Evolutionary conservation across 2,113 vertebrate genomes (phyloP), one percentile per base, ranked within the genome.

Genomic region (Mastomys coucha): DNA sequence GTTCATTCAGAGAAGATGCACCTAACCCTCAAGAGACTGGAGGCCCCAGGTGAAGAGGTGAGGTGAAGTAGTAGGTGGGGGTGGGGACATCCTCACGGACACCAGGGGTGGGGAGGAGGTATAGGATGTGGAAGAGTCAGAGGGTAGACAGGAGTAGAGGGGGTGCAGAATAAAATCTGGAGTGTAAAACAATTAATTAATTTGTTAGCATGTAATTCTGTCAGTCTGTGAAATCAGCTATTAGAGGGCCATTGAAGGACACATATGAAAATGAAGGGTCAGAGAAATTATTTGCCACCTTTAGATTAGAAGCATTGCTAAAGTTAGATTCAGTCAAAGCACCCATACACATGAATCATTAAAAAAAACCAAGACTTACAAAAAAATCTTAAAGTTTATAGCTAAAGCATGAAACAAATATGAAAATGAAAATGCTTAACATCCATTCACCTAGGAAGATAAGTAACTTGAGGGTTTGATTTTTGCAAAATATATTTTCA

Each of bases 281-380:
- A 88, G 13, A 92, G 20, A 73, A 94, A 42, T 76, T 31, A 63
- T 72, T 91, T 85, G 0, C 67, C 36, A 56, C 31, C 63, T 69
- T 75, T 42, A 87, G 2, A n/a, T 97, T 90, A 53, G 14, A 92
- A 19, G 87, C 63, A 67, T 42, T 82, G 31, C 20, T 91, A 69
- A 91, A n/a, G 28, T 45, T 89, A 76, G 87, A 31, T 45, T 75
- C 42, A 67, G 90, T 49, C 31, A 80, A 56, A 80, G 51, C 31
- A 56, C 33, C 76, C 22, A 67, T 42, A 28, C 85, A 6, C 80
- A 91, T 22, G 51, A 91, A 12, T 7, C 42, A 65, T n/a, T 72
- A 22, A 56, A 91, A 91, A 60, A 36, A 26, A 95, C 73, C 3
- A 65, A 1, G n/a, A 36, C 65, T 11, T 70, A 78, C 20, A 89